phyloP scores from a whole-genome alignment of 2,797 vertebrate genomes.

The Anguilla megastoma region DNA sequence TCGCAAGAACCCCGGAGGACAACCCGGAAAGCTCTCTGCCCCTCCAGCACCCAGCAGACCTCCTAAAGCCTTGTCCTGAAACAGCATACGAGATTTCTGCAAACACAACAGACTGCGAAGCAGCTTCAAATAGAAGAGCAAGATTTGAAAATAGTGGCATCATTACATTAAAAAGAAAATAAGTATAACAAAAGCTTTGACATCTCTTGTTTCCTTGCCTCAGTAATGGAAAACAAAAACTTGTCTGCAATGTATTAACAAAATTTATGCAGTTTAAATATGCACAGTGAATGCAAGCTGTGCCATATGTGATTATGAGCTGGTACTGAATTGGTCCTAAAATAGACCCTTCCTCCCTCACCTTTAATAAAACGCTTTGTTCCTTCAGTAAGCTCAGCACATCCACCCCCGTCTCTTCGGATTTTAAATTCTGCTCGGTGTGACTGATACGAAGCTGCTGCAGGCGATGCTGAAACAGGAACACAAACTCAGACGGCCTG shows the following conservation, averaged over 20 bases:
- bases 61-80: constrained; percentile 42
- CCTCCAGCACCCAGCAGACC: constrained; percentile 26
- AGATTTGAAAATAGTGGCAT: not conserved
- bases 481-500: not conserved
- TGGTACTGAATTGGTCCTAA: not conserved
- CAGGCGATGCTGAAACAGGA: constrained; percentile 43
- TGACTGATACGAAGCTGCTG: constrained; percentile 46
- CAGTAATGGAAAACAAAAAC: not conserved
- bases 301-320: not conserved
- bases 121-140: not conserved
- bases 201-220: not conserved
- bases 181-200: not conserved
- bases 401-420: constrained; percentile 36
- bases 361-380: constrained; percentile 47
- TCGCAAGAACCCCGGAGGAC: constrained; percentile 29
- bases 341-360: constrained; percentile 34
- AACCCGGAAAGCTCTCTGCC: not conserved
- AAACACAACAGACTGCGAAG: not conserved
- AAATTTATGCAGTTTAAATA: not conserved
- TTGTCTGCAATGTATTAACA: not conserved
- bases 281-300: not conserved
- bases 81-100: not conserved
- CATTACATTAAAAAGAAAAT: not conserved
- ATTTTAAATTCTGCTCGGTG: constrained; percentile 10
- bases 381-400: constrained; percentile 28